These are phyloP conservation scores for Apodemus agrarius DNA, from an alignment of 2,797 vertebrate genomes.

Conservation along the genomic window DNA sequence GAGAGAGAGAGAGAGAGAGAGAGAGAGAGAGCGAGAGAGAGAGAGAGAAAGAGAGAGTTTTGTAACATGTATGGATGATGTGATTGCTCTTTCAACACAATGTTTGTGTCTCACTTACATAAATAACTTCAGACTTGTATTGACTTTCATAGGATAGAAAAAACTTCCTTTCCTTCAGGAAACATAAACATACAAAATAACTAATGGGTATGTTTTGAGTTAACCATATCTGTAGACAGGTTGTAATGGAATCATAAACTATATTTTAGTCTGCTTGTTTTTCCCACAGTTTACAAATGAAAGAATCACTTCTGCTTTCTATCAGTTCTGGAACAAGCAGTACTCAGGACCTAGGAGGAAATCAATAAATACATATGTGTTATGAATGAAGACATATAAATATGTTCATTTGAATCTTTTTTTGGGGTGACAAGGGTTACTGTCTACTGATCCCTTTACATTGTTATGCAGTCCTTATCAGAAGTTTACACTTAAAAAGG, in stretches of 20 bases:
- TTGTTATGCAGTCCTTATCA: not conserved
- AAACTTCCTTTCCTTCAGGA: not conserved
- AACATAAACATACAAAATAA: not conserved
- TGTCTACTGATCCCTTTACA: conserved; percentile 7
- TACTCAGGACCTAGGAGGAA: not conserved
- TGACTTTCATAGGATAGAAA: not conserved
- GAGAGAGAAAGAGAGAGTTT: not conserved
- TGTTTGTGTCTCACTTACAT: not conserved
- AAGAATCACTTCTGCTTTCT: not conserved
- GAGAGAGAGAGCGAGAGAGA: not conserved
- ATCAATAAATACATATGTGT: not conserved
- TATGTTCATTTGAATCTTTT: not conserved
- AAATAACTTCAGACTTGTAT: not conserved
- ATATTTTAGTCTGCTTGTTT: not conserved
- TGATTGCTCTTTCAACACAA: not conserved
- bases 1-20: not conserved
- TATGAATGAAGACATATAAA: not conserved
- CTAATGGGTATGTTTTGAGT: not conserved
- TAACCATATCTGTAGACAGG: not conserved
- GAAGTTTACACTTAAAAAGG: not conserved
- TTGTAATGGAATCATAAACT: not conserved
- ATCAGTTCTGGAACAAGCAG: not conserved
- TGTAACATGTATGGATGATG: not conserved
- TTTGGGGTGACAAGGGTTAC: not conserved
- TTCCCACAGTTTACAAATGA: not conserved